phyloP scores from a whole-genome alignment of 1,140 invertebrate genomes.

The Ylistrum balloti region DNA sequence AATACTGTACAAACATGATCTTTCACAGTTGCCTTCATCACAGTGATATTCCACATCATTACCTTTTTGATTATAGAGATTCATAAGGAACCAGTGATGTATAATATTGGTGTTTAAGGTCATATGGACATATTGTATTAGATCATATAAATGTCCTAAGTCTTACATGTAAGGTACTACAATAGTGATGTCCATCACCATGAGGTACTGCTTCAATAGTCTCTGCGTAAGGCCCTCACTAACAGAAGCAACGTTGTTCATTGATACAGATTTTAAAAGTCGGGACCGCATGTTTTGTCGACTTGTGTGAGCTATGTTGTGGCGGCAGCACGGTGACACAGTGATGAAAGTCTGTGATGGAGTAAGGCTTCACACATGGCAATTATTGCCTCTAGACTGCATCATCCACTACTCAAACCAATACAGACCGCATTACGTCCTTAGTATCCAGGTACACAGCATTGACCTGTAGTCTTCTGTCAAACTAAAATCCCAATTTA shows the following conservation, averaged over 20 bases:
- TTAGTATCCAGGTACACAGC: background rate
- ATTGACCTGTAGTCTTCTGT: background rate
- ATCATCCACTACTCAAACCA: background rate
- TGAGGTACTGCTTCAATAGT: background rate
- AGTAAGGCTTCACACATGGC: background rate
- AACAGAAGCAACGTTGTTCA: background rate
- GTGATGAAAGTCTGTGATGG: background rate
- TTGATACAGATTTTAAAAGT: background rate
- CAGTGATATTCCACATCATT: too few species aligned
- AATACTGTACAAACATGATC: too few species aligned
- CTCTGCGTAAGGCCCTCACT: background rate
- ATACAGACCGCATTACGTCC: background rate
- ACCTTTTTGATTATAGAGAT: too few species aligned
- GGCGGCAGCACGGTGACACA: background rate
- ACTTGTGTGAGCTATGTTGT: background rate
- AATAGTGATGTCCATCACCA: background rate
- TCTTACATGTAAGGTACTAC: too few species aligned
- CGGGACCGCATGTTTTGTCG: background rate
- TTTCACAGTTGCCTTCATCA: too few species aligned
- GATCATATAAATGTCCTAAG: too few species aligned
- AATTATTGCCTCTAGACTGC: background rate
- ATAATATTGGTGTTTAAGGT: too few species aligned
- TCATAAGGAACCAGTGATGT: too few species aligned
- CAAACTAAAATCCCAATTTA: background rate
- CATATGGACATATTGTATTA: too few species aligned